Base-by-base conservation (phyloP, 1,140 invertebrate species). In the Conopomorpha cramerella region DNA sequence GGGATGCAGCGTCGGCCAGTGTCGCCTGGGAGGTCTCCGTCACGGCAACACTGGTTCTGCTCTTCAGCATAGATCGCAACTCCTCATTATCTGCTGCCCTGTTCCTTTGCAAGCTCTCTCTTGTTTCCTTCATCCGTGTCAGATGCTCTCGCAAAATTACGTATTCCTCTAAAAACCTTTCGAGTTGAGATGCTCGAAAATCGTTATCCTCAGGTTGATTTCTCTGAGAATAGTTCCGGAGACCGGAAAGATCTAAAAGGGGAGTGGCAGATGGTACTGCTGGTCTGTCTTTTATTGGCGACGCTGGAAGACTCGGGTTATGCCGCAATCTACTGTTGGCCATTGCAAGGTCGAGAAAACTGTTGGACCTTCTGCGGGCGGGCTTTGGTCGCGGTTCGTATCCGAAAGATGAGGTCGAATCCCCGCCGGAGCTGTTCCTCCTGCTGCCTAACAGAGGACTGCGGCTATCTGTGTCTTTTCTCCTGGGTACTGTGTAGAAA, bases 141-240 rank as follows among this genome's bases (percentile, higher is more conserved):
- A 91, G 58, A 56, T 90, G 86, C 57, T 88, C 85, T 58, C 89
- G 85, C 28, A 90, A 77, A 47, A 77, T 84, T 43, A 86, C 78
- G 52, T 90, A 91, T 49, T 91, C 88, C 52, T 89, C 86, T 16
- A 90, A 78, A 58, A 90, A 90, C 18, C 84, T 81, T 51, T 90
- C 87, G 28, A 91, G 62, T 54, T 90, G 88, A 2, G 86, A 86
- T 0, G 87, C 85, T 57, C 88, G 84, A 58, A 89, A 90, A 47
- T 89, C 86, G 55, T 87, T 89, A 33, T 73, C 68, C 14, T 73
- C 66, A 2, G 80, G 76, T 41, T 78, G 74, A 12, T 66, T 65
- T 1, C 64, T 53, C 3, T 66, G 55, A 1, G 66, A 64, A 31
- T 77, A 74, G 35, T 71, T 65, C 37, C 68, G 55, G 8, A 83